Evolutionary conservation across 2,888 invertebrate species (phyloP).

Genomic region (Sericinus montela): DNA sequence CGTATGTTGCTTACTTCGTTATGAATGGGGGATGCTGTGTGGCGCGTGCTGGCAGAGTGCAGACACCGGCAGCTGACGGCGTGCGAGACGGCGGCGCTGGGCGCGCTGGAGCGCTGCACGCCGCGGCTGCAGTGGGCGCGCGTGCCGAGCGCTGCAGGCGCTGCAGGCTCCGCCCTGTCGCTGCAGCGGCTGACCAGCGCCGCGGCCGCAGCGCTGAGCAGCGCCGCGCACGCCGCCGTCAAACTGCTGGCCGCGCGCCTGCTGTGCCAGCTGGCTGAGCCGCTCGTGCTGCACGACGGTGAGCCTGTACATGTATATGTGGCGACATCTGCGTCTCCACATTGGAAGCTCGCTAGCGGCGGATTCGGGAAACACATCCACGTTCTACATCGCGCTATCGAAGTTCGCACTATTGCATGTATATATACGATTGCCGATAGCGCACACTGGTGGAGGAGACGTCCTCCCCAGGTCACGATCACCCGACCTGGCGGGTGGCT

Average conservation of each 20-base stretch:
- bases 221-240: slow-evolving; percentile 28
- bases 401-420: no score
- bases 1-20: no score
- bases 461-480: no score
- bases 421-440: no score
- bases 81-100: slow-evolving; percentile 3
- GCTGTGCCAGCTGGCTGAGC: slow-evolving; percentile 32
- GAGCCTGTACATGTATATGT: slow-evolving; percentile 17
- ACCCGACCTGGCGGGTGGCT: no score
- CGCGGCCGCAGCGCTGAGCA: slow-evolving; percentile 21
- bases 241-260: slow-evolving; percentile 38
- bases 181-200: not conserved
- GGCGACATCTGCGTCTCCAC: no score
- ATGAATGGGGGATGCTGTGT: no score
- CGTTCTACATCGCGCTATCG: no score
- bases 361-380: no score
- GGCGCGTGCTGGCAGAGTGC: no score
- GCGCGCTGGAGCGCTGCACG: not conserved
- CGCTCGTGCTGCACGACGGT: slow-evolving; percentile 47
- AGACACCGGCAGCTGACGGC: slow-evolving; percentile 16
- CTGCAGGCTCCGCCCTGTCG: not conserved
- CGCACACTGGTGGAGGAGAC: no score
- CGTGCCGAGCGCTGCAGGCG: slow-evolving; percentile 7
- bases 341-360: no score
- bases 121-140: slow-evolving; percentile 20